Conservation (phyloP, 2,888 invertebrate genomes). For the Flexamia atlantica region DNA sequence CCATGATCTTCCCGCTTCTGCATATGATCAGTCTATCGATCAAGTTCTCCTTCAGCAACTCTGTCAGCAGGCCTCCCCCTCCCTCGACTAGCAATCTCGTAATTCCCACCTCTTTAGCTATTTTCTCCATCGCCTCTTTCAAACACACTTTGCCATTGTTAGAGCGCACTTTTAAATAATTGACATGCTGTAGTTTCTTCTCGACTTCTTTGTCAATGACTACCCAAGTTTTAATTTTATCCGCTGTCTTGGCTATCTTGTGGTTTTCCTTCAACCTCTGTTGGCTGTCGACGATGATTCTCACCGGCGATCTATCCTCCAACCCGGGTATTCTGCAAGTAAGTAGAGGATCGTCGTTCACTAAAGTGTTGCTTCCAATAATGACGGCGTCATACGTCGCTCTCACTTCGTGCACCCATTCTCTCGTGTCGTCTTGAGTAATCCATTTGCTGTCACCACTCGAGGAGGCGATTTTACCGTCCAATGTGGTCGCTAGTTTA, state of each 20-base stretch:
- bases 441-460: constrained; percentile 63
- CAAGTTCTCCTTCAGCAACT: constrained; percentile 11
- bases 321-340: constrained; percentile 52
- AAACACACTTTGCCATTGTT: constrained; percentile 26
- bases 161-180: constrained; percentile 5
- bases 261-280: constrained; percentile 41
- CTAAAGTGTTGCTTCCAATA: constrained; percentile 56
- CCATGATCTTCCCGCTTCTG: constrained; percentile 43
- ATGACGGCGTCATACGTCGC: constrained; percentile 49
- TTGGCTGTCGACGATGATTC: constrained; percentile 51
- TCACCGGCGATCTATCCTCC: constrained; percentile 27
- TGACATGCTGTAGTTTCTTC: not conserved
- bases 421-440: constrained; percentile 52
- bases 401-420: constrained; percentile 50
- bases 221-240: constrained; percentile 34
- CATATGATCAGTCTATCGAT: constrained; percentile 23
- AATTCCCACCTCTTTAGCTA: constrained; percentile 15
- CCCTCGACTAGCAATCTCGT: constrained; percentile 46
- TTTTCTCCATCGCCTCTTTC: constrained; percentile 2
- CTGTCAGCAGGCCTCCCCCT: constrained; percentile 39
- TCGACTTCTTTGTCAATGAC: not conserved
- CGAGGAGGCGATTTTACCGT: constrained; percentile 54
- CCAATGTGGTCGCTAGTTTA: constrained; percentile 57
- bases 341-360: constrained; percentile 48
- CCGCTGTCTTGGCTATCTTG: constrained; percentile 57